phyloP scores from a whole-genome alignment of 2,888 invertebrate genomes.

The Cremastinae sp. region DNA sequence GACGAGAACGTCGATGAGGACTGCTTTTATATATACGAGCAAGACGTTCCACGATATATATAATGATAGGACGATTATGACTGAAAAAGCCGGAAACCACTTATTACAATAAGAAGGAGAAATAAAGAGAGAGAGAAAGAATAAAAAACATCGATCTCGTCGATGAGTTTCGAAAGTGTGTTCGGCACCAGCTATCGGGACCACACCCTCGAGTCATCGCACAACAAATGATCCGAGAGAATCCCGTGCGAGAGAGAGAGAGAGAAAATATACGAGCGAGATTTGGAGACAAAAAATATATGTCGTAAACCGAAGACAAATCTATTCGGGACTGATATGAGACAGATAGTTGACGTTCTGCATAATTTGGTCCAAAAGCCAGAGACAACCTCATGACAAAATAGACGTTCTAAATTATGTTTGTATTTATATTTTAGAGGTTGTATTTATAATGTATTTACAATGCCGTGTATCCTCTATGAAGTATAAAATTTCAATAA shows the following conservation, averaged over 20 bases:
- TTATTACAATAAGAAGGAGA: conserved; percentile 68
- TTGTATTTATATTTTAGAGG: no score
- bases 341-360: conserved; percentile 5
- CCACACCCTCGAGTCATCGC: conserved; percentile 43
- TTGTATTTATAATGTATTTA: no score
- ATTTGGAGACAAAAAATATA: conserved; percentile 3
- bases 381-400: no score
- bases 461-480: no score
- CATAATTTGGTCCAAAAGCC: no score
- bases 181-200: conserved; percentile 36
- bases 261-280: no score
- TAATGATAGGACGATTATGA: conserved; percentile 77
- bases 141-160: conserved; percentile 36
- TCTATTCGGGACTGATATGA: conserved; percentile 35
- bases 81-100: conserved; percentile 79
- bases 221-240: conserved; percentile 46
- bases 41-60: conserved; percentile 73
- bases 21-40: conserved; percentile 70
- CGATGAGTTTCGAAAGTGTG: conserved; percentile 58
- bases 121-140: conserved; percentile 3
- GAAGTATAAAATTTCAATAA: no score
- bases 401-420: no score
- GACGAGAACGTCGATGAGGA: conserved; percentile 19
- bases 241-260: conserved; percentile 1
- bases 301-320: conserved; percentile 3